A percentile compares a stretch with the other conserved stretches of the same genome.
Evolutionary conservation across 2,797 vertebrate species (phyloP).

Genomic region (Oryzias dopingdopingensis): DNA sequence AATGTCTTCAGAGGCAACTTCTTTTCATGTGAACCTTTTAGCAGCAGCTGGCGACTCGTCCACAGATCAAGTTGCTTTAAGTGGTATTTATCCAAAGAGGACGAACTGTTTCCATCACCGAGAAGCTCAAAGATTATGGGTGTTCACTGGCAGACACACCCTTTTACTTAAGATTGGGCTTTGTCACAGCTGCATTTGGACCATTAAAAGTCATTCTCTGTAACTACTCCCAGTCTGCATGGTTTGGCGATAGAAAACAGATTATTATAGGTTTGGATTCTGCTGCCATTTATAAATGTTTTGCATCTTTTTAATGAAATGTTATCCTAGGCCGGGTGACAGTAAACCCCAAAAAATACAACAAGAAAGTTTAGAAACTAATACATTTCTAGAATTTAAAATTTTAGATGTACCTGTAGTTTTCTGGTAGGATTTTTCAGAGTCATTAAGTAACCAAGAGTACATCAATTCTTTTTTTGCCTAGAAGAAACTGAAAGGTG

Average conservation of each 20-base stretch:
- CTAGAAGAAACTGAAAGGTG: too few species aligned
- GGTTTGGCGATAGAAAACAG: slow-evolving; percentile 23
- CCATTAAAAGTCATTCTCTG: slow-evolving; percentile 38
- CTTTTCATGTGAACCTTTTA: slow-evolving; percentile 37
- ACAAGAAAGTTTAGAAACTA: slow-evolving; percentile 7
- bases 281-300: slow-evolving; percentile 21
- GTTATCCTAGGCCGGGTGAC: slow-evolving; percentile 2
- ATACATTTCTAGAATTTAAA: neutral
- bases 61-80: slow-evolving; percentile 39
- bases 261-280: slow-evolving; percentile 25
- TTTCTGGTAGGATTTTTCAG: too few species aligned
- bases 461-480: too few species aligned
- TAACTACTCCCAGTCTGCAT: slow-evolving; percentile 19
- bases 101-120: slow-evolving; percentile 27
- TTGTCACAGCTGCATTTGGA: slow-evolving; percentile 49
- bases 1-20: slow-evolving; percentile 26
- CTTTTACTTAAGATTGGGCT: slow-evolving; percentile 55
- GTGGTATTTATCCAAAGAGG: slow-evolving; percentile 44
- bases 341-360: neutral
- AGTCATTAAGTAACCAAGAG: too few species aligned
- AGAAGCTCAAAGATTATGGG: slow-evolving; percentile 35
- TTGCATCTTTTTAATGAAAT: slow-evolving; percentile 9
- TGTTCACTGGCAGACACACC: slow-evolving; percentile 41
- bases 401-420: too few species aligned
- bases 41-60: slow-evolving; percentile 32